phyloP scores from a whole-genome alignment of 1,140 invertebrate species.

The Ceratoteleas bidentatus region DNA sequence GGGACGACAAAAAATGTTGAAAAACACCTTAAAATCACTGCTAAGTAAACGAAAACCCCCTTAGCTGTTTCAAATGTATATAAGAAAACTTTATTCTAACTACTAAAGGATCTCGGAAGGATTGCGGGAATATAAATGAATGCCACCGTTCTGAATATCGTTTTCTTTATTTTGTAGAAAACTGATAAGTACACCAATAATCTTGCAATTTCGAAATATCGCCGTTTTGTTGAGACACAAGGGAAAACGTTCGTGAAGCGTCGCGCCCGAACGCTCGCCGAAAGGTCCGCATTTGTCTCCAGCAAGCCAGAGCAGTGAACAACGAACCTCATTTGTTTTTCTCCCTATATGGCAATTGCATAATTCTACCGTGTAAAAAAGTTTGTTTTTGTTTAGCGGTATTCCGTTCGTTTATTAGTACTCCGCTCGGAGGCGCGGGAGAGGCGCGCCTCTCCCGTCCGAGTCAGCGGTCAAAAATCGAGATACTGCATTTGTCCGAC shows the following conservation, averaged over 20 bases:
- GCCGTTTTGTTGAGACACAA: slow-evolving; percentile 74
- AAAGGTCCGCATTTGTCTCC: slow-evolving; percentile 71
- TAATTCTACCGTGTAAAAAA: slow-evolving; percentile 69
- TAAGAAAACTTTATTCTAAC: too few species aligned
- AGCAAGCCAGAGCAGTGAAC: slow-evolving; percentile 78
- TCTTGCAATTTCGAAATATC: slow-evolving; percentile 78
- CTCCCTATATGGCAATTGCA: slow-evolving; percentile 64
- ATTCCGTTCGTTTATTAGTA: slow-evolving; percentile 67
- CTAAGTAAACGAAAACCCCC: too few species aligned
- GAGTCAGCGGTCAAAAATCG: slow-evolving; percentile 73
- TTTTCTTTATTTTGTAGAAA: slow-evolving; percentile 81
- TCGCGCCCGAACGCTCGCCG: slow-evolving; percentile 63
- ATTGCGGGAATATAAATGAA: neutral
- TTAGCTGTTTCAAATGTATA: too few species aligned
- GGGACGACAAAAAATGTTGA: too few species aligned
- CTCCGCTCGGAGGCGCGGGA: slow-evolving; percentile 59
- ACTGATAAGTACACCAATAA: slow-evolving; percentile 81
- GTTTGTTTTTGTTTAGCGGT: slow-evolving; percentile 51
- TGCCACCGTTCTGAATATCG: slow-evolving; percentile 70
- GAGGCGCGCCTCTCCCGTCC: slow-evolving; percentile 20
- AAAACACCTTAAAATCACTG: too few species aligned
- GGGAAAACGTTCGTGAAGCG: slow-evolving; percentile 67
- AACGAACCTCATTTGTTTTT: slow-evolving; percentile 70
- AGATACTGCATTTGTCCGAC: slow-evolving; percentile 65
- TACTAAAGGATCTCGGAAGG: too few species aligned